Evolutionary conservation across 2,888 invertebrate genomes (phyloP).

Genomic region (Ethmia dodecea): DNA sequence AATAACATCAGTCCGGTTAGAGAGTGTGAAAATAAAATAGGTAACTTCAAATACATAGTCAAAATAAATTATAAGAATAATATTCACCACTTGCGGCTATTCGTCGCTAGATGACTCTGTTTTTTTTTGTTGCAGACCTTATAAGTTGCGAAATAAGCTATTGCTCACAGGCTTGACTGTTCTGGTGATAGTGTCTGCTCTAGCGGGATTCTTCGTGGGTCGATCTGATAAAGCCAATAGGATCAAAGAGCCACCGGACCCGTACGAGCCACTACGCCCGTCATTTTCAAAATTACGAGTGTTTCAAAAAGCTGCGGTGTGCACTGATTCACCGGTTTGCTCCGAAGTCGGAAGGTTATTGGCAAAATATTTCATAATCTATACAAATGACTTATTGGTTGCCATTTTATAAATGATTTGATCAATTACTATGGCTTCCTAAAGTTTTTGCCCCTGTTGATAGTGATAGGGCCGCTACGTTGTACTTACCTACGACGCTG

Average conservation of each 20-base stretch:
- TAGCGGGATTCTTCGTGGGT: slow-evolving; percentile 50
- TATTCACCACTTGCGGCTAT: too few species aligned
- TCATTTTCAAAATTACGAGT: slow-evolving; percentile 82
- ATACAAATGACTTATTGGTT: too few species aligned
- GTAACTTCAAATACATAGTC: too few species aligned
- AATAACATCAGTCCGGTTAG: too few species aligned
- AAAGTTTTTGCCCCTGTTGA: too few species aligned
- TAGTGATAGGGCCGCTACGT: too few species aligned
- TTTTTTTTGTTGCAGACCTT: slow-evolving; percentile 41
- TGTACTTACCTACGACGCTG: too few species aligned
- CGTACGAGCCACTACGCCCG: slow-evolving; percentile 78
- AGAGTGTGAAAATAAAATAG: too few species aligned
- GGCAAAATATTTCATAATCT: too few species aligned
- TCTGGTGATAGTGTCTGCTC: slow-evolving; percentile 47
- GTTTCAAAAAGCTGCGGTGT: slow-evolving; percentile 85
- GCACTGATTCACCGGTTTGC: slow-evolving; percentile 86
- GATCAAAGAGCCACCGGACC: slow-evolving; percentile 79
- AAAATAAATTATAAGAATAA: too few species aligned
- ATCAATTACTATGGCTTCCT: too few species aligned
- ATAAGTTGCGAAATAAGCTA: slow-evolving; percentile 46
- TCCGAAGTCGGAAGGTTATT: slow-evolving; percentile 88
- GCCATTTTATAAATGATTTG: too few species aligned
- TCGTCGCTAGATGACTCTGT: slow-evolving; percentile 29
- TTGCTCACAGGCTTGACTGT: slow-evolving; percentile 37
- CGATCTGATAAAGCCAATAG: slow-evolving; percentile 33